Percentiles rank a stretch among this genome's conserved stretches.
These are phyloP conservation scores for Larimichthys polyactis DNA, from an alignment of 2,113 vertebrate species.

Conservation along the genomic window DNA sequence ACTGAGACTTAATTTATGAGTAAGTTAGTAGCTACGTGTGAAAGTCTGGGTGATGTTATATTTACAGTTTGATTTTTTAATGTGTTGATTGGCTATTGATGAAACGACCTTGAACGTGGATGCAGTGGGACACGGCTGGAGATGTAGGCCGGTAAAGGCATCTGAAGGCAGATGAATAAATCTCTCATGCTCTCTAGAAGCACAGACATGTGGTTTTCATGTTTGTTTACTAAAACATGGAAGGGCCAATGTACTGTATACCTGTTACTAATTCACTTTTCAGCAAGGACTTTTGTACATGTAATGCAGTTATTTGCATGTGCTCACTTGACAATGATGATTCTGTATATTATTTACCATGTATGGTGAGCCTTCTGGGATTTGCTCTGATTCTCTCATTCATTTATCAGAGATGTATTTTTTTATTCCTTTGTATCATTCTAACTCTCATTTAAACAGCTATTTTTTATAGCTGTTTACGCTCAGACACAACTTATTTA, in stretches of 20 bases:
- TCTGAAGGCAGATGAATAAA: slow-evolving; percentile 7
- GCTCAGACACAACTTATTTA: neutral
- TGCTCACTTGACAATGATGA: slow-evolving; percentile 23
- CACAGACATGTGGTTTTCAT: slow-evolving; percentile 21
- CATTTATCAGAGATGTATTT: slow-evolving; percentile 6
- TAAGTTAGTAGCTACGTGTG: neutral
- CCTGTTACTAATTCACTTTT: slow-evolving; percentile 43
- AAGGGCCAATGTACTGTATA: slow-evolving; percentile 5
- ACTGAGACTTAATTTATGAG: slow-evolving; percentile 4
- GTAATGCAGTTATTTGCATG: slow-evolving; percentile 38
- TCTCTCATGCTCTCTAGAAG: neutral
- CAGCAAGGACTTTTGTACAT: slow-evolving; percentile 15
- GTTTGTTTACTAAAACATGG: slow-evolving; percentile 42
- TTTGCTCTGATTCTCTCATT: slow-evolving; percentile 6
- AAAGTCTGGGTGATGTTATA: neutral
- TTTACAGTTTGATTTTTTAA: neutral
- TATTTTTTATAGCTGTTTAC: neutral
- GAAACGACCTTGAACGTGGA: slow-evolving; percentile 6
- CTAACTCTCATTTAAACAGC: no score
- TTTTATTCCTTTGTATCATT: neutral
- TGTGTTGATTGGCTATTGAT: slow-evolving; percentile 32
- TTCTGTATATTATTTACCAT: slow-evolving; percentile 5
- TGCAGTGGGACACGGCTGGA: neutral
- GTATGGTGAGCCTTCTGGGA: slow-evolving; percentile 8
- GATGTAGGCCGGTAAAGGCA: neutral